Percentiles rank a stretch among this genome's conserved stretches.
Conservation (phyloP, 2,113 vertebrate species). For the Elachura formosa region DNA sequence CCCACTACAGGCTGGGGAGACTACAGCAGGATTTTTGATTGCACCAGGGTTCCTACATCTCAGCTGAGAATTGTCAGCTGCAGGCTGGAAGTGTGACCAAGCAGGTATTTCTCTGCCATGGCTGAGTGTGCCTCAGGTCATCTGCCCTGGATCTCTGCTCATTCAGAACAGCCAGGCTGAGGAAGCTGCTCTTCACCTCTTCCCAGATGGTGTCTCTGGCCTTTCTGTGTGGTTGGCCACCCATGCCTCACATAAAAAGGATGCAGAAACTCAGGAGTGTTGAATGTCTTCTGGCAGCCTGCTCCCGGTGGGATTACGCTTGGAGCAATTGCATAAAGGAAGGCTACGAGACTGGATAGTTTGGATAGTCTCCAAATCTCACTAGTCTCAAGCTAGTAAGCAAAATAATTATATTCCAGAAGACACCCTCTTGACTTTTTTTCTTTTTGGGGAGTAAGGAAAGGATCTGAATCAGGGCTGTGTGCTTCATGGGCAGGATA, state of each 20-base stretch:
- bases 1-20: not conserved
- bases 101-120: not conserved
- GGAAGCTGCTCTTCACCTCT: not conserved
- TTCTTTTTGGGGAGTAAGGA: not conserved
- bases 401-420: not conserved
- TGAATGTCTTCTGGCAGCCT: not conserved
- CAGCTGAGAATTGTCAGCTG: not conserved
- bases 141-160: not conserved
- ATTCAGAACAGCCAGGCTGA: not conserved
- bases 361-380: slow-evolving; percentile 11
- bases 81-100: not conserved
- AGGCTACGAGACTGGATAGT: not conserved
- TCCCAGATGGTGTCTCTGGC: not conserved
- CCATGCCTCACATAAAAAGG: not conserved
- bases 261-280: not conserved
- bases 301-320: not conserved
- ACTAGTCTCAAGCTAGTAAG: not conserved
- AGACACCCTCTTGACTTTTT: not conserved
- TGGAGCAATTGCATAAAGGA: slow-evolving; percentile 1
- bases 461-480: not conserved
- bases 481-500: not conserved
- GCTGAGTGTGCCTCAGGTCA: fast-evolving
- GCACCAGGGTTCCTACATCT: not conserved
- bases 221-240: not conserved
- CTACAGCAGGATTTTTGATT: not conserved